Evolutionary conservation across 2,797 vertebrate species (phyloP).

Genomic region (Hippopotamyrus pictus): DNA sequence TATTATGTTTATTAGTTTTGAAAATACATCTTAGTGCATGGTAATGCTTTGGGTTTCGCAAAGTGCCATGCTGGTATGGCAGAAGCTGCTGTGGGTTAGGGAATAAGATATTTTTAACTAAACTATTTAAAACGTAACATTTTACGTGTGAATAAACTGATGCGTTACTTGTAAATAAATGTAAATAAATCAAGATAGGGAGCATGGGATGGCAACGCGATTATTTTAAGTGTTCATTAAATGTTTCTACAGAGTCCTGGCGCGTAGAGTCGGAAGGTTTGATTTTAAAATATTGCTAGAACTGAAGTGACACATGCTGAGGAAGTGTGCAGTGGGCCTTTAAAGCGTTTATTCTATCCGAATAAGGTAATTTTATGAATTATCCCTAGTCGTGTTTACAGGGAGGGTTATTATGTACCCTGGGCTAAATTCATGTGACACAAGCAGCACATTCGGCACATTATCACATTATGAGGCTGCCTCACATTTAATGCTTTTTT

Average conservation of each 20-base stretch:
- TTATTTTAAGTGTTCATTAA: background rate
- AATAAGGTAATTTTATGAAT: background rate
- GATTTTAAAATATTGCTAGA: background rate
- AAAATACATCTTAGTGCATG: background rate
- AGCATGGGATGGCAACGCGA: background rate
- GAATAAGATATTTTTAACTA: background rate
- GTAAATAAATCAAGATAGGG: background rate
- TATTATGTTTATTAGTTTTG: background rate
- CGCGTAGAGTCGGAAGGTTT: background rate
- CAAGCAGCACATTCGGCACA: background rate
- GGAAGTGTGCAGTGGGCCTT: background rate
- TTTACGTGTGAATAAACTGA: background rate
- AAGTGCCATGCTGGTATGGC: background rate
- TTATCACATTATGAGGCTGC: background rate
- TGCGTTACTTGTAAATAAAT: background rate
- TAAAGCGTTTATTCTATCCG: background rate
- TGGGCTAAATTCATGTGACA: background rate
- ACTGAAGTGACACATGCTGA: background rate
- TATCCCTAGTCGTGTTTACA: background rate
- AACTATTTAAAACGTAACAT: background rate
- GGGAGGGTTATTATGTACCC: background rate
- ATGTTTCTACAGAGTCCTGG: background rate
- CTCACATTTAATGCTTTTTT: background rate
- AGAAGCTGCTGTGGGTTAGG: constrained; percentile 24
- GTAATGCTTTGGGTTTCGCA: background rate